Base-by-base conservation (phyloP, 1,140 invertebrate species). In the Notospermus geniculatus region DNA sequence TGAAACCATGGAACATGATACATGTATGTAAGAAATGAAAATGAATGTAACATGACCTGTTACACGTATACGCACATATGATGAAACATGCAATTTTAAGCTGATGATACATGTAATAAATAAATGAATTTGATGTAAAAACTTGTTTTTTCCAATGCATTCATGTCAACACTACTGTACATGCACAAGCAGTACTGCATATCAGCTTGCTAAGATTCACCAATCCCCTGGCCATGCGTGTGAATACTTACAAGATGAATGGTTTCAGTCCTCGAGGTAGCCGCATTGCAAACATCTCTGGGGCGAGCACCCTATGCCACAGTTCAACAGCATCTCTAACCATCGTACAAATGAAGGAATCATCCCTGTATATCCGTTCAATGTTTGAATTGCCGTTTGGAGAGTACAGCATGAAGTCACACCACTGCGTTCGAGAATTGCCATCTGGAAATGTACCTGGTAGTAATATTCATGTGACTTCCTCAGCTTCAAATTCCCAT, bases 361-460 rank as follows among this genome's bases (percentile, higher is more conserved):
- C 25, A 50, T 50, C 25, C 46, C 19, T 19, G 25, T 50, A 50
- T 19, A 50, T 50, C n/a, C 46, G 4, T 50, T 50, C 46, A 7
- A 50, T 27, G 9, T 9, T 23, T 7, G 46, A n/a, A n/a, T 50
- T n/a, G 4, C 46, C 46, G 4, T 50, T 50, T 27, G 4, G 5
- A 7, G 46, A 50, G n/a, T 50, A 50, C 25, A 50, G 25, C 4
- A 50, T n/a, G n/a, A 50, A 50, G 46, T 50, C 46, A 50, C 46
- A 50, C 46, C 46, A 50, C 4, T 50, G n/a, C 19, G 4, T 27
- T 27, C 46, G 4, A 27, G 4, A n/a, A 50, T n/a, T 23, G 5
- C n/a, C 25, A 50, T 4, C 25, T 50, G 46, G 25, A 23, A 50
- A 7, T 50, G 46, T 27, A 50, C 46, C 25, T 50, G 46, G n/a